Conservation (phyloP, 2,888 invertebrate genomes). For the Clostera curtula region DNA sequence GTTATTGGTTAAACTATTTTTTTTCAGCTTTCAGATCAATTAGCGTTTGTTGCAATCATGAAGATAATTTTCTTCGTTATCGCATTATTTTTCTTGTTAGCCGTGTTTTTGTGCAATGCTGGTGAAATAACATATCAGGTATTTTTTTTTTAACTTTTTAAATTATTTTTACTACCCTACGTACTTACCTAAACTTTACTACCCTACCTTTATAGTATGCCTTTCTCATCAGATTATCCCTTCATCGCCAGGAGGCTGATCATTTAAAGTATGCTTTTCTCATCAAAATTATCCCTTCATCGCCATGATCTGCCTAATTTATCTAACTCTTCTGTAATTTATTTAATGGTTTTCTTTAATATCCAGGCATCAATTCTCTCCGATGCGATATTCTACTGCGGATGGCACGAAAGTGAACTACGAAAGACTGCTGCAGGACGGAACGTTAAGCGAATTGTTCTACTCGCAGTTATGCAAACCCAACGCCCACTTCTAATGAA, state of each 20-base stretch:
- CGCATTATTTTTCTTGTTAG: slow-evolving; percentile 53
- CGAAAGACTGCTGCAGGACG: slow-evolving; percentile 19
- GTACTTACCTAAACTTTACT: slow-evolving; percentile 1
- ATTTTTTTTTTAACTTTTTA: slow-evolving; percentile 9
- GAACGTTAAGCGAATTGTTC: slow-evolving; percentile 38
- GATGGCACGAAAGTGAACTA: slow-evolving; percentile 45
- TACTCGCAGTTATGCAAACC: slow-evolving; percentile 46
- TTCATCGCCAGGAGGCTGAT: too few relatives aligned
- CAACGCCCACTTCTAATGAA: slow-evolving; percentile 60
- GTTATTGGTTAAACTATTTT: slow-evolving; percentile 1
- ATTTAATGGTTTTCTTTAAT: slow-evolving; percentile 3
- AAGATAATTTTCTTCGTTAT: slow-evolving; percentile 52
- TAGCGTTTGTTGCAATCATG: slow-evolving; percentile 40
- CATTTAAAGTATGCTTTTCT: too few relatives aligned
- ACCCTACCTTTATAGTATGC: too few relatives aligned
- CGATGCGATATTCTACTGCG: slow-evolving; percentile 57
- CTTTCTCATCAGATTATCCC: too few relatives aligned
- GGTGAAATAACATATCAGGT: slow-evolving; percentile 67
- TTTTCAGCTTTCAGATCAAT: slow-evolving; percentile 47
- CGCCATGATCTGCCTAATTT: too few relatives aligned
- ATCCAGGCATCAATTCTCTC: slow-evolving; percentile 50
- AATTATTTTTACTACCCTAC: not conserved
- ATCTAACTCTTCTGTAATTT: too few relatives aligned
- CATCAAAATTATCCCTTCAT: too few relatives aligned
- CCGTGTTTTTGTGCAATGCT: slow-evolving; percentile 57